Conservation (phyloP, 2,888 invertebrate species). For the Phyto melanocephala region DNA sequence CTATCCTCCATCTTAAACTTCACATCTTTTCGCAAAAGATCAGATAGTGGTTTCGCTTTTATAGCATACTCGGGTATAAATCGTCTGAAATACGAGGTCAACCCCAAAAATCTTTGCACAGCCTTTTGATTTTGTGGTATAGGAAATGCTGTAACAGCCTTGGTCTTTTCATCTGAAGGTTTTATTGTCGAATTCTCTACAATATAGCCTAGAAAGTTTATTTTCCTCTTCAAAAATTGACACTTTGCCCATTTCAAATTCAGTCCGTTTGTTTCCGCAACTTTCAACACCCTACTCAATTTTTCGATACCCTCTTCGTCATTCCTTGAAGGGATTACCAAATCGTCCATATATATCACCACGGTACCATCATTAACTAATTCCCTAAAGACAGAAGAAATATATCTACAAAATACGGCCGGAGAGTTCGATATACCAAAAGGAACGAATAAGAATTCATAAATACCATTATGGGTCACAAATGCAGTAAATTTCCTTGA, state of each 20-base stretch:
- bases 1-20: constrained; percentile 65
- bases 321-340: background rate
- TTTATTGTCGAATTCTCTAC: constrained; percentile 13
- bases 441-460: constrained; percentile 46
- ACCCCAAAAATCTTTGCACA: background rate
- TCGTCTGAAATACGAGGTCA: background rate
- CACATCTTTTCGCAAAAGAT: too few relatives aligned
- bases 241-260: constrained; percentile 23
- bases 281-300: background rate
- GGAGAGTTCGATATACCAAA: background rate
- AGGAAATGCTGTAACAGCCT: constrained; percentile 34
- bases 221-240: background rate
- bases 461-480: constrained; percentile 45
- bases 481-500: too few relatives aligned
- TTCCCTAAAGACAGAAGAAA: background rate
- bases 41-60: background rate
- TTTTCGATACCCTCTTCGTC: constrained; percentile 34
- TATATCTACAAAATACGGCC: background rate
- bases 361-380: background rate
- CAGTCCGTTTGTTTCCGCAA: constrained; percentile 10
- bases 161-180: background rate
- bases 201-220: constrained; percentile 17
- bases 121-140: background rate
- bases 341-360: constrained; percentile 21
- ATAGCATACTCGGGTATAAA: background rate